Evolutionary conservation across 1,140 invertebrate species (phyloP).

Genomic region (Drosophila arizonae): DNA sequence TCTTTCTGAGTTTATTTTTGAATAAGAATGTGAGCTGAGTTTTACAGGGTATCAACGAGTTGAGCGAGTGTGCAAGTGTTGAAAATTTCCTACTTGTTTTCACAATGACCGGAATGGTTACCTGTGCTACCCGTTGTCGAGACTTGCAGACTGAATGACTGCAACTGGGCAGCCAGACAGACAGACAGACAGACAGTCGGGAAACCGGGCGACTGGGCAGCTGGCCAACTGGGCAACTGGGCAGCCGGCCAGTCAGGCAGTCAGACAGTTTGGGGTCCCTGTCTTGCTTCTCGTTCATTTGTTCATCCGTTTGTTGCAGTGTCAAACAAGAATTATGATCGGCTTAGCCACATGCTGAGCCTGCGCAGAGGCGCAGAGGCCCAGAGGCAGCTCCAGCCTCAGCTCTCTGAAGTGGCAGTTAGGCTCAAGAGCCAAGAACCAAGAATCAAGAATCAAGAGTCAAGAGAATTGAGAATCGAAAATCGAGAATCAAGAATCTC

Average conservation of each 20-base stretch:
- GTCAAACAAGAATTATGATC: constrained; percentile 83
- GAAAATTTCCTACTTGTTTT: constrained; percentile 11
- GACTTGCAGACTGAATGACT: constrained; percentile 40
- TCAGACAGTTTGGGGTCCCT: constrained; percentile 27
- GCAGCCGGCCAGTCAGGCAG: constrained; percentile 23
- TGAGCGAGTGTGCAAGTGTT: not conserved
- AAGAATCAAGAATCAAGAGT: constrained; percentile 30
- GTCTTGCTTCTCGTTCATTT: constrained; percentile 77
- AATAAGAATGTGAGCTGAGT: not conserved
- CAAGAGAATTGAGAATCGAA: constrained; percentile 35
- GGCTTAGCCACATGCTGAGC: constrained; percentile 83
- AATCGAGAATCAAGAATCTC: constrained; percentile 35
- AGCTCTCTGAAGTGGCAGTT: constrained; percentile 43
- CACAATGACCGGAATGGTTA: constrained; percentile 15
- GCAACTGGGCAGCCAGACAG: constrained; percentile 12
- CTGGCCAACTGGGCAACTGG: constrained; percentile 26
- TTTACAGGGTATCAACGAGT: constrained; percentile 1
- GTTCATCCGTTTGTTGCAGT: constrained; percentile 80
- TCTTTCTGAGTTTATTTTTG: not conserved
- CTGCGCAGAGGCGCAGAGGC: constrained; percentile 18
- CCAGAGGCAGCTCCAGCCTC: constrained; percentile 24
- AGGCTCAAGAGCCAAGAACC: constrained; percentile 27
- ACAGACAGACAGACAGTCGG: not conserved
- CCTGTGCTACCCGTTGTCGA: constrained; percentile 44
- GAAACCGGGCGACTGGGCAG: not conserved